Evolutionary conservation across 2,888 invertebrate genomes (phyloP).

Genomic region (Sycophila texana): DNA sequence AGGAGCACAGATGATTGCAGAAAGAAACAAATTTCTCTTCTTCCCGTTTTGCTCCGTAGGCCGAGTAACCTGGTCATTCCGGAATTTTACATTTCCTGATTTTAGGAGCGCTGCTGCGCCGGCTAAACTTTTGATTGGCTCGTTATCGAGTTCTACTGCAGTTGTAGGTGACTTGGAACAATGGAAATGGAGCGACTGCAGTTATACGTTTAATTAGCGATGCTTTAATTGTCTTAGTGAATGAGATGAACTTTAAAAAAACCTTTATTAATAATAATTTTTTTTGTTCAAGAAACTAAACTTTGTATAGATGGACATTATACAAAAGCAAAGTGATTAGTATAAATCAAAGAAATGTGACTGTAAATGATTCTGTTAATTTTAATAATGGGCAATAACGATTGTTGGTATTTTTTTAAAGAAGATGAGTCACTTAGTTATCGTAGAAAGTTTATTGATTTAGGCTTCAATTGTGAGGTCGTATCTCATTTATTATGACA

Average conservation of each 20-base stretch:
- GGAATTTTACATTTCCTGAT: conserved; percentile 3
- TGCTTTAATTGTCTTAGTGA: not conserved
- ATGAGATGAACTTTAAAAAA: not conserved
- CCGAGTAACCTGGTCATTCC: conserved; percentile 3
- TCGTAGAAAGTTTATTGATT: conserved; percentile 11
- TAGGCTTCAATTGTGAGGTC: not conserved
- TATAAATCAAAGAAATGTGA: too few species aligned
- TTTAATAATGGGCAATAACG: too few species aligned
- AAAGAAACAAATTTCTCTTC: conserved; percentile 6
- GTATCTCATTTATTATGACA: not conserved
- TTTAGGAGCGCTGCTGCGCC: not conserved
- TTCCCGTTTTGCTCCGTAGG: not conserved
- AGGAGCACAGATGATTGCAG: conserved; percentile 24
- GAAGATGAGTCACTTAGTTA: not conserved
- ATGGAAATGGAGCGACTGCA: not conserved
- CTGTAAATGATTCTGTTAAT: too few species aligned
- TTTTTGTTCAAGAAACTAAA: not conserved
- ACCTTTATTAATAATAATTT: not conserved
- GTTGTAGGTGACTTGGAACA: not conserved
- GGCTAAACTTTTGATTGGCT: conserved; percentile 12
- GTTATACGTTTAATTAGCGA: not conserved
- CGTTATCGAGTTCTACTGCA: not conserved
- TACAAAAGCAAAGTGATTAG: too few species aligned
- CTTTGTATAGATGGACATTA: not conserved
- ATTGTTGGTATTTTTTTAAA: not conserved